Conservation (phyloP, 2,888 invertebrate species). For the Ophion ventricosus region DNA sequence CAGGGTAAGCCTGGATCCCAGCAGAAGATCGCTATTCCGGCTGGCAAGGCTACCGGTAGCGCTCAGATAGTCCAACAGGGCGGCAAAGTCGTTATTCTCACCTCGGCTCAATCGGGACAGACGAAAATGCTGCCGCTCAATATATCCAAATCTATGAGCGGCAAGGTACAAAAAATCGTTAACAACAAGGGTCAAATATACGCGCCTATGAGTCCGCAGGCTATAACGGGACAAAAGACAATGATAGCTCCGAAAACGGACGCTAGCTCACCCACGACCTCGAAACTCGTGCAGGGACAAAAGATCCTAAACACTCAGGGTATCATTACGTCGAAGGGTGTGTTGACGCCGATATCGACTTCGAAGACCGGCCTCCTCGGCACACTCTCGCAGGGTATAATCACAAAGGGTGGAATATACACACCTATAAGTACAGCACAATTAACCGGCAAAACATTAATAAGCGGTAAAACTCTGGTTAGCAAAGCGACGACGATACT, state of each 20-base stretch:
- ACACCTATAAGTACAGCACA: slow-evolving; percentile 75
- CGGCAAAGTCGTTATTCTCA: slow-evolving; percentile 81
- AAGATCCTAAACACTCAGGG: slow-evolving; percentile 80
- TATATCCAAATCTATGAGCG: slow-evolving; percentile 82
- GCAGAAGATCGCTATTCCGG: slow-evolving; percentile 76
- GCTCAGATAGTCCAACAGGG: slow-evolving; percentile 81
- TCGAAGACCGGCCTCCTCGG: slow-evolving; percentile 74
- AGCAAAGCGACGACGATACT: slow-evolving; percentile 75
- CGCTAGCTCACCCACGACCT: slow-evolving; percentile 74
- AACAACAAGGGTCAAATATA: slow-evolving; percentile 86
- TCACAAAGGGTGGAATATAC: slow-evolving; percentile 76
- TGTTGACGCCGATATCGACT: slow-evolving; percentile 83
- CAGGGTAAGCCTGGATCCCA: slow-evolving; percentile 75
- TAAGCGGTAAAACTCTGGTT: slow-evolving; percentile 76
- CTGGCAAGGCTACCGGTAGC: slow-evolving; percentile 74
- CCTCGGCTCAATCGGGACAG: slow-evolving; percentile 77
- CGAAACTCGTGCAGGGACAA: slow-evolving; percentile 82
- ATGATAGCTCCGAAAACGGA: slow-evolving; percentile 81
- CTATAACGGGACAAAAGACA: slow-evolving; percentile 72
- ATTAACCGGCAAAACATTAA: slow-evolving; percentile 74
- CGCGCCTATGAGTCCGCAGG: slow-evolving; percentile 73
- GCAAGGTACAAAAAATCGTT: slow-evolving; percentile 84
- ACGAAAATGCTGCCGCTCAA: slow-evolving; percentile 78
- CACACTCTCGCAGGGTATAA: slow-evolving; percentile 73
- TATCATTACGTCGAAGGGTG: slow-evolving; percentile 79